Percentiles rank a stretch among this genome's conserved stretches.
Conservation (phyloP, 2,888 invertebrate species). For the Empis stercorea region DNA sequence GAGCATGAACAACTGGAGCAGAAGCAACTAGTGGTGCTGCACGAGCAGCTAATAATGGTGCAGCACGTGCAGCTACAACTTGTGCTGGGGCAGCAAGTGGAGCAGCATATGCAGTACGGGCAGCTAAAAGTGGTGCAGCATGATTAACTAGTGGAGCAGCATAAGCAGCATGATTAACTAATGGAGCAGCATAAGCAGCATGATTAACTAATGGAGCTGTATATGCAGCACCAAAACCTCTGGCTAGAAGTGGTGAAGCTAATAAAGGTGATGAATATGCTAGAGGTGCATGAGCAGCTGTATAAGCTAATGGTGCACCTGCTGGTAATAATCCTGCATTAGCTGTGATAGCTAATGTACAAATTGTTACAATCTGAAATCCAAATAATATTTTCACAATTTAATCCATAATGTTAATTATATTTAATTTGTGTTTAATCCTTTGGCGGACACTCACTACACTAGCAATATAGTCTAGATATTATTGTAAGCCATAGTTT, state of each 20-base stretch:
- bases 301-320: constrained; percentile 19
- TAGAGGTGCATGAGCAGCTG: constrained; percentile 14
- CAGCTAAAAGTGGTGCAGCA: constrained; percentile 10
- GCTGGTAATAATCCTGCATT: constrained; percentile 27
- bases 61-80: constrained; percentile 16
- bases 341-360: constrained; percentile 30
- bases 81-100: constrained; percentile 16
- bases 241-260: constrained; percentile 1
- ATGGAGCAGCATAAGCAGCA: neutral
- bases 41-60: constrained; percentile 10
- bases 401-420: constrained; percentile 6
- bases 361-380: constrained; percentile 28
- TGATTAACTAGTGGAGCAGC: constrained; percentile 17
- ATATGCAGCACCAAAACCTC: constrained; percentile 7
- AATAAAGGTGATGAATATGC: constrained; percentile 1
- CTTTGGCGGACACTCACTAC: no score
- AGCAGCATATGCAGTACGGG: neutral
- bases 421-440: constrained; percentile 11
- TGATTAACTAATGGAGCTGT: constrained; percentile 14
- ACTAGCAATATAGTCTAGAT: no score
- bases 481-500: no score
- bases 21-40: constrained; percentile 6
- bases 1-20: constrained; percentile 9
- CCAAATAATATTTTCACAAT: constrained; percentile 11
- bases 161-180: constrained; percentile 18